Percentiles rank a stretch among this genome's conserved stretches.
These are phyloP conservation scores for Caenorhabditis briggsae DNA, from an alignment of 1,140 invertebrate species.

Conservation along the genomic window DNA sequence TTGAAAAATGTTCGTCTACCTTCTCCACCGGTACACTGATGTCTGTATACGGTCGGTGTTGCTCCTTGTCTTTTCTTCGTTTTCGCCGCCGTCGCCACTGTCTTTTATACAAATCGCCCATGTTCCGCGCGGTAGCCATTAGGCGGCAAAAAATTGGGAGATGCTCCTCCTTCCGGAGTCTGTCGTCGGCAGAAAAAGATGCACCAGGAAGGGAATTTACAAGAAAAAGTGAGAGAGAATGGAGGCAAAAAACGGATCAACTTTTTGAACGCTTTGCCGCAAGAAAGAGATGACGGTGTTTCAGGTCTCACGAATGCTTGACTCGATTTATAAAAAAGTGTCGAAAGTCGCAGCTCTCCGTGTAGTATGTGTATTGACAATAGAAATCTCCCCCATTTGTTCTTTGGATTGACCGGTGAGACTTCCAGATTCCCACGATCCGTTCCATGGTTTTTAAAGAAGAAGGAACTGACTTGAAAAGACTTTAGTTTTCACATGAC, in stretches of 20 bases:
- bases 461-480: no score
- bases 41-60: background rate
- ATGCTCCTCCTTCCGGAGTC: slow-evolving; percentile 38
- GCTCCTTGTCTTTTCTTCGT: slow-evolving; percentile 10
- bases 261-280: slow-evolving; percentile 26
- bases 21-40: background rate
- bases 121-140: slow-evolving; percentile 46
- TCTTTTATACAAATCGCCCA: slow-evolving; percentile 20
- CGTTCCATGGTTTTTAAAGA: background rate
- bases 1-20: background rate
- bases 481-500: background rate
- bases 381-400: no score
- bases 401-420: background rate
- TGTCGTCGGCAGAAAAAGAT: background rate
- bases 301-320: slow-evolving; percentile 17
- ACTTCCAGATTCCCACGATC: background rate
- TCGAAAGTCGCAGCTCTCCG: background rate
- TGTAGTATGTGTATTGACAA: no score
- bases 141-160: slow-evolving; percentile 40
- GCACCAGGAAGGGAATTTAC: background rate
- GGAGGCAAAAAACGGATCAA: slow-evolving; percentile 24
- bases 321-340: slow-evolving; percentile 15
- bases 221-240: background rate
- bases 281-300: background rate
- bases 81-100: slow-evolving; percentile 7